Evolutionary conservation across 2,888 invertebrate genomes (phyloP), one percentile per base, ranked within the genome.

Genomic region (Oscheius sp.): DNA sequence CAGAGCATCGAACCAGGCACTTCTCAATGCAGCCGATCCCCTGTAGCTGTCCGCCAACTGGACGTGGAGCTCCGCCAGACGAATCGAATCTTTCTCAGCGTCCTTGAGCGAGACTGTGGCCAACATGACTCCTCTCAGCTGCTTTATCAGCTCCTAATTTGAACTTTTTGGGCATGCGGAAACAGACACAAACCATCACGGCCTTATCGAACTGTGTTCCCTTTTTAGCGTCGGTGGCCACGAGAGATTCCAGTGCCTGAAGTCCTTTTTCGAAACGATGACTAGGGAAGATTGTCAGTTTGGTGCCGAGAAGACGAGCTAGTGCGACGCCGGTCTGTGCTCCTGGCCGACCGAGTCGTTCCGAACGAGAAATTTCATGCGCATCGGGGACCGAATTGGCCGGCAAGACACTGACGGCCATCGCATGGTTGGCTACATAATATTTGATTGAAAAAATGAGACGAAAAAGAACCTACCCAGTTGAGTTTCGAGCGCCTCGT

Each of bases 181-280:
- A 32, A 10, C 7, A 32, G 11, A 1, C 3, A 48, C 70, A 59
- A 42, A 76, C 79, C 76, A 84, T 71, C n/a, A 87, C 86, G 1
- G 85, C 85, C 57, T 78, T 70, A 53, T 87, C 87, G 71, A 87
- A 87, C 7, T 79, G 77, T 0, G 80, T 81, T 11, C 77, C 79
- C 65, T 79, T 82, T 58, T 80, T 72, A 3, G 74, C 60, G 57
- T 81, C 82, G 7, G 75, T 78, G 4, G 65, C 33, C 21, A 85
- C 77, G 35, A 88, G 76, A 9, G 81, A 68, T 66, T 88, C 88
- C 5, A 88, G 79, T 1, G 83, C 84, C 1, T 95, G 94, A 3
- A 97, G 91, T 81, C 95, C 95, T 90, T 96, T 95, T 91, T 96
- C 95, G 90, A 97, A 96, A 59, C 95, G 92, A n/a, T 94, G 93